phyloP scores from a whole-genome alignment of 2,113 vertebrate species.

The Myxocyprinus asiaticus region DNA sequence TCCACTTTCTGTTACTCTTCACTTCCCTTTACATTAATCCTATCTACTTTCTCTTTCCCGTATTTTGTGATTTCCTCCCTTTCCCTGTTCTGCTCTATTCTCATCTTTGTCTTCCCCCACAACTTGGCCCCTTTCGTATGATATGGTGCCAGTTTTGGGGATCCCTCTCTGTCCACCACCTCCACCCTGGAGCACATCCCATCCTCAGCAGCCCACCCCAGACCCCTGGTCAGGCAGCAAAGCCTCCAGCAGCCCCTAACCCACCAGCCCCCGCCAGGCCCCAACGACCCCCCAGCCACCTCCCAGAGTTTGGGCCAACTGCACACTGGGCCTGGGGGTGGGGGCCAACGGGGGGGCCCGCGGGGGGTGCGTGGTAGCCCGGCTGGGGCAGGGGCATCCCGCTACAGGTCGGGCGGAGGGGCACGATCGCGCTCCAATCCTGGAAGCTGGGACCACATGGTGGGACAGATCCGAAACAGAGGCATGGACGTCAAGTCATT shows the following conservation, averaged over 20 bases:
- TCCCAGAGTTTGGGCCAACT: constrained; percentile 97
- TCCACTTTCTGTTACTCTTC: not conserved
- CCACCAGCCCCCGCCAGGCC: constrained; percentile 89
- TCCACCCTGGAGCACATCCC: constrained; percentile 99
- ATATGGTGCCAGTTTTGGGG: constrained; percentile 85
- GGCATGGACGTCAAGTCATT: constrained; percentile 99
- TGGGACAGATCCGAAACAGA: constrained; percentile 96
- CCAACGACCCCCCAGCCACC: constrained; percentile 91
- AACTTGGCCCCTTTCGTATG: constrained; percentile 67
- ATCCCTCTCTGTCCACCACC: constrained; percentile 91
- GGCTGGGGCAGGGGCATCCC: constrained; percentile 83
- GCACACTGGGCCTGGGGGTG: constrained; percentile 79
- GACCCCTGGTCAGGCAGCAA: constrained; percentile 94
- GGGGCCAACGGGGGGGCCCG: constrained; percentile 81
- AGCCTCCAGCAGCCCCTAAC: constrained; percentile 97
- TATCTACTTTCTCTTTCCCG: constrained; percentile 60
- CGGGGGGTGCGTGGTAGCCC: constrained; percentile 89
- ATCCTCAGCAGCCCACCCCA: constrained; percentile 87
- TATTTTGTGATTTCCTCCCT: constrained; percentile 24
- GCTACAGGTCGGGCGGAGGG: constrained; percentile 81
- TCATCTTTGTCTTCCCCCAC: constrained; percentile 60
- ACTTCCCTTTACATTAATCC: constrained; percentile 68
- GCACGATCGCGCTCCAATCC: constrained; percentile 91
- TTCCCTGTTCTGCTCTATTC: constrained; percentile 69
- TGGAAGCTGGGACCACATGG: constrained; percentile 97